Conservation (phyloP, 2,888 invertebrate species). For the Orthonychiurus folsomi region DNA sequence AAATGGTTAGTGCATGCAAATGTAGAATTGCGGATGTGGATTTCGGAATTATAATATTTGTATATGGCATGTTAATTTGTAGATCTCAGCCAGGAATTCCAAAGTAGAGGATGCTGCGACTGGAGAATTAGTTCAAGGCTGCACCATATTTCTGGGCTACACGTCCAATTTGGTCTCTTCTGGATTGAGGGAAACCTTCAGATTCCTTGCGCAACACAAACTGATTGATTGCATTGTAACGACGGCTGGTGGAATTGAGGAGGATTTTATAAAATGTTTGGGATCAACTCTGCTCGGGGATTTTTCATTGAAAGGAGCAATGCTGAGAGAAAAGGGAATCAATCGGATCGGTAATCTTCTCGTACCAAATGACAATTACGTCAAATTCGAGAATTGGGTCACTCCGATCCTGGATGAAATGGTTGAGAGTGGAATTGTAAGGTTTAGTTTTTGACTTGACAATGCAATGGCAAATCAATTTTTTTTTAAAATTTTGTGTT, state of each 20-base stretch:
- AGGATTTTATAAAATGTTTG: conserved; percentile 97
- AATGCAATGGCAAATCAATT: conserved; percentile 45
- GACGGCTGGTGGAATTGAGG: conserved; percentile 95
- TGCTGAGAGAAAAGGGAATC: conserved; percentile 72
- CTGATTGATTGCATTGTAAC: conserved; percentile 94
- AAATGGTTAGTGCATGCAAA: conserved; percentile 59
- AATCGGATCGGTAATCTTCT: conserved; percentile 88
- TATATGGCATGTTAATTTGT: neutral
- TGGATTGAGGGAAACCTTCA: conserved; percentile 82
- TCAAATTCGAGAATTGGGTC: conserved; percentile 94
- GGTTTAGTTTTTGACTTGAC: conserved; percentile 78
- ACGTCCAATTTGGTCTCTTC: conserved; percentile 96
- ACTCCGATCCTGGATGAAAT: conserved; percentile 86
- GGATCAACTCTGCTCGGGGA: conserved; percentile 90
- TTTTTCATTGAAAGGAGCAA: conserved; percentile 71
- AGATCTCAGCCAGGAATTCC: conserved; percentile 21
- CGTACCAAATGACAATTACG: conserved; percentile 97
- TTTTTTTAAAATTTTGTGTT: neutral
- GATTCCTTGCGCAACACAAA: conserved; percentile 74
- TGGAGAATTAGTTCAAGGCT: conserved; percentile 44
- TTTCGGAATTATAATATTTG: neutral
- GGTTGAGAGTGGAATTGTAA: conserved; percentile 52
- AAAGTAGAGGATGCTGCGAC: conserved; percentile 22
- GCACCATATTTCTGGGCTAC: conserved; percentile 93
- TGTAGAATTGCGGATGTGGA: too few species aligned